Evolutionary conservation across 2,797 vertebrate genomes (phyloP), one percentile per base, ranked within the genome.

Genomic region (Diplodus puntazzo): DNA sequence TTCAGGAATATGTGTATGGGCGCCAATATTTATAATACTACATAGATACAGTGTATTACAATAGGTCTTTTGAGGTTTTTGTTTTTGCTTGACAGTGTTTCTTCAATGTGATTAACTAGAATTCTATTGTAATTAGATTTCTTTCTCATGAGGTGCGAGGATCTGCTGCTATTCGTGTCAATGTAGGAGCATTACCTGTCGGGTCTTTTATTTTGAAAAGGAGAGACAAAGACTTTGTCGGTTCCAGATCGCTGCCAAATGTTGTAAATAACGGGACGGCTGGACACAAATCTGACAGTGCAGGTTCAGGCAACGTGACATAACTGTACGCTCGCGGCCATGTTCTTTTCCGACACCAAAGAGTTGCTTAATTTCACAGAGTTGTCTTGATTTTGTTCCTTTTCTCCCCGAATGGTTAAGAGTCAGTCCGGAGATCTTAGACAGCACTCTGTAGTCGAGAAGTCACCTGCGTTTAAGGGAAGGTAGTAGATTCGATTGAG

Each of bases 261-360:
- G 85, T 86, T 96, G 94, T 96, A 96, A 95, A 95, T 95, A 95
- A 73, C 25, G 43, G 48, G 85, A 94, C 91, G 93, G 89, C 92
- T 94, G 91, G 90, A 94, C 95, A 95, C 95, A 95, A 96, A 95
- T 96, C 95, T 96, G 95, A 96, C 95, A 95, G 95, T 94, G 95
- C 92, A 92, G 89, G 84, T 76, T 90, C 79, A 79, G 86, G 83
- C 75, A 74, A 65, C 54, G 85, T 84, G 80, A 82, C 85, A 74
- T 82, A 9, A 88, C 69, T 67, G 62, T 81, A 65, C 43, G 78
- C 82, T 88, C 54, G 77, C 69, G 52, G 88, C 92, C 91, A 83
- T 92, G 86, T 93, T 94, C 57, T 90, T 94, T 90, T 89, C 75
- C 60, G 82, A 95, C 94, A 91, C 94, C 94, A 94, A 95, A 96